Base-by-base conservation (phyloP, 2,797 vertebrate genomes). In the Epinephelus awoara region DNA sequence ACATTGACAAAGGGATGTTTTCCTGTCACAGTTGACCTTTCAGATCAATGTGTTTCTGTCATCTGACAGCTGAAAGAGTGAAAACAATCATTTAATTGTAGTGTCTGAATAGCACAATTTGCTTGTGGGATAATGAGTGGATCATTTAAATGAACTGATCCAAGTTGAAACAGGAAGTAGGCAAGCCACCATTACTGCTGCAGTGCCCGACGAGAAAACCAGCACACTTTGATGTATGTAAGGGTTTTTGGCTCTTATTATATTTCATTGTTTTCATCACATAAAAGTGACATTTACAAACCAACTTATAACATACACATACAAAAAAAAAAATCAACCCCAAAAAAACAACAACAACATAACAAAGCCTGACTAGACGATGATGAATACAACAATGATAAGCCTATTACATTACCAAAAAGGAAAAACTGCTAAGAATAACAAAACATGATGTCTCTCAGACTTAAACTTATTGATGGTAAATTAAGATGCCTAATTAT, bases 1-100 rank as follows among this genome's bases (percentile, higher is more conserved):
- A 86, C 50, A 68, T 2, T 62, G 66, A 54, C 11, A 13, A 54
- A 46, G 27, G n/a, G 23, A 67, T 65, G 57, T 63, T 80, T 79
- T 73, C n/a, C 79, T 66, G 21, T 59, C 54, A 42, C 47, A 57
- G 9, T 47, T 55, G 9, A 44, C 52, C 52, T 68, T 17, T 67
- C 44, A 65, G 19, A 50, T 21, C 6, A 59, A 46, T n/a, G 38
- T 14, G 23, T 44, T 57, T 47, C 12, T 62, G 15, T 19, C 17
- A 19, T 23, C 19, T 19, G 14, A 25, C 21, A 44, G 18, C 46
- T 47, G 8, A 34, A 50, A 47, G 2, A 21, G 11, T 66, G n/a
- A 14, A 19, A 50, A 54, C 44, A 63, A 18, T 10, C 3, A 66
- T 21, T 59, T 71, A n/a, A 61, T n/a, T 19, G n/a, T 5, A 38